Conservation (phyloP, 2,888 invertebrate species). For the Anaspis maculata region DNA sequence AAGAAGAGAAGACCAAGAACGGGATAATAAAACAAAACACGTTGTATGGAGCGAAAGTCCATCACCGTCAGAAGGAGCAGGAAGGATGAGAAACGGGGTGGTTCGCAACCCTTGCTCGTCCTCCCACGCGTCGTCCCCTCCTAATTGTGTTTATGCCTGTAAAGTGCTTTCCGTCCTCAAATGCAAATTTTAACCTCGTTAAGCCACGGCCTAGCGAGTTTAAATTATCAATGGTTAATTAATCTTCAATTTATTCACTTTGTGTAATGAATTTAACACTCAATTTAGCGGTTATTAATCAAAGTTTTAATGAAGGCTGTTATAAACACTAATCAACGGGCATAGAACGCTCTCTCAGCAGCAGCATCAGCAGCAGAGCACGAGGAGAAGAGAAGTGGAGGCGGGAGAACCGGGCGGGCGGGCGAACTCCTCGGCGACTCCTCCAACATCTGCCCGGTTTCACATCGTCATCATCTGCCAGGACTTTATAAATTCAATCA, state of each 20-base stretch:
- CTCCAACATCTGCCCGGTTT: conserved; percentile 28
- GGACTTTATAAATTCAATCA: conserved; percentile 25
- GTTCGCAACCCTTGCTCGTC: conserved; percentile 3
- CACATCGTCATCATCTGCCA: conserved; percentile 20
- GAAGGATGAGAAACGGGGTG: too few relatives aligned
- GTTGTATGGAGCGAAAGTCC: too few relatives aligned
- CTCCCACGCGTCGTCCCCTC: conserved; percentile 32
- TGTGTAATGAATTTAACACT: conserved; percentile 41
- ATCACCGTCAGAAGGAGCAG: too few relatives aligned
- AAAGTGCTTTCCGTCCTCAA: conserved; percentile 47
- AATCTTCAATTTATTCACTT: conserved; percentile 49
- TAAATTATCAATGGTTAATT: conserved; percentile 48
- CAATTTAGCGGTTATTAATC: conserved; percentile 52
- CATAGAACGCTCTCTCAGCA: conserved; percentile 17
- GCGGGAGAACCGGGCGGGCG: too few relatives aligned
- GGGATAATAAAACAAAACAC: too few relatives aligned
- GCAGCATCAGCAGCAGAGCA: too few relatives aligned
- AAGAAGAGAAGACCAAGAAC: too few relatives aligned
- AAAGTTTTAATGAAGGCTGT: conserved; percentile 49
- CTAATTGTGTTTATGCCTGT: conserved; percentile 44
- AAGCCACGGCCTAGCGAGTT: conserved; percentile 45
- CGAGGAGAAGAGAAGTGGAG: too few relatives aligned
- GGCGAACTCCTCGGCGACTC: conserved; percentile 13
- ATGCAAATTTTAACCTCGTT: conserved; percentile 48
- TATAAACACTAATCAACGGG: conserved; percentile 33